These are phyloP conservation scores for Tetrao urogallus DNA, from an alignment of 2,113 vertebrate species.

Conservation along the genomic window DNA sequence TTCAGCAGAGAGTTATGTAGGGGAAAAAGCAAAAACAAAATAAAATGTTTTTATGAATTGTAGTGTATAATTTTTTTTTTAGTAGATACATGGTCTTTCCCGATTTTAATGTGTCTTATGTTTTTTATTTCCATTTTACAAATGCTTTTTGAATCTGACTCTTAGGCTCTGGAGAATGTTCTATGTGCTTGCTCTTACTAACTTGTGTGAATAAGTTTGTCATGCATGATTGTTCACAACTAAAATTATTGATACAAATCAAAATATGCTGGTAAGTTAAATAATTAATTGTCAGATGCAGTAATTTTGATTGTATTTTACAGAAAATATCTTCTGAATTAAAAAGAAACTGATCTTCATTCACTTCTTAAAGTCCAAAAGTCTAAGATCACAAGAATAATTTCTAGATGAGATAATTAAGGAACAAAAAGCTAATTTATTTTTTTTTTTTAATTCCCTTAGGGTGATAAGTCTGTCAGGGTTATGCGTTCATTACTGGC, in stretches of 20 bases:
- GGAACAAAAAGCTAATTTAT: constrained; percentile 56
- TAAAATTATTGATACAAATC: background rate
- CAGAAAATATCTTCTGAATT: background rate
- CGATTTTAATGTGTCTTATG: background rate
- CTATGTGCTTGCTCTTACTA: background rate
- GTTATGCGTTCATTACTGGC: constrained; percentile 96
- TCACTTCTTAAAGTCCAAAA: constrained; percentile 32
- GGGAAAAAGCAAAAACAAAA: background rate
- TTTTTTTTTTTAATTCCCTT: constrained; percentile 18
- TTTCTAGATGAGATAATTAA: constrained; percentile 42
- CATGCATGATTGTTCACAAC: background rate
- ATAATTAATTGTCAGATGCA: constrained; percentile 42
- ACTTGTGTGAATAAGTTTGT: background rate
- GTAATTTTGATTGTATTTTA: constrained; percentile 19
- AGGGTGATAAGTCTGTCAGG: constrained; percentile 96
- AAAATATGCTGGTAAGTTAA: background rate
- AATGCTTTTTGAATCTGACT: background rate
- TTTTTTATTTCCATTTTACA: background rate
- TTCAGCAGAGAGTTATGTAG: constrained; percentile 48
- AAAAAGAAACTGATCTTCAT: constrained; percentile 41
- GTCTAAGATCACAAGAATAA: constrained; percentile 2
- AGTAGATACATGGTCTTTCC: background rate
- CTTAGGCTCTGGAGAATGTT: accelerated
- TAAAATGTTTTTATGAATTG: accelerated
- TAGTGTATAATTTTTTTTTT: background rate